Evolutionary conservation across 37 sponge, comb jelly and placozoan species (phyloP).

Genomic region (Chondrosia reniformis): DNA sequence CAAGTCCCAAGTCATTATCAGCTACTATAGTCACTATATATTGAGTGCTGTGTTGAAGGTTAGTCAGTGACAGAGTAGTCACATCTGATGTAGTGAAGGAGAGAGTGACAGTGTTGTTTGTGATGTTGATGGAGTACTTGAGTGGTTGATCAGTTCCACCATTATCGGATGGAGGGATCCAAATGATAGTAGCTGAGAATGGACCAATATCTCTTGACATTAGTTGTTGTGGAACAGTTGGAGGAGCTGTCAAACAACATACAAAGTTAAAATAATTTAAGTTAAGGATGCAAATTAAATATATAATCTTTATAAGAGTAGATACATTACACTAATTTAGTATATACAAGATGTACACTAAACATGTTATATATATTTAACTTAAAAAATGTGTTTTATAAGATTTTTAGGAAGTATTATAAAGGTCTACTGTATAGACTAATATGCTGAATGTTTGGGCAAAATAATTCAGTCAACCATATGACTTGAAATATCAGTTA

Average conservation of each 20-base stretch:
- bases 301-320: too few species aligned
- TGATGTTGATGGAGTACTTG: background rate
- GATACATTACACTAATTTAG: too few species aligned
- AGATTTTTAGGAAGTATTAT: too few species aligned
- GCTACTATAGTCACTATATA: background rate
- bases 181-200: conserved; percentile 4
- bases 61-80: background rate
- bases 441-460: too few species aligned
- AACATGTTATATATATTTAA: too few species aligned
- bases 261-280: too few species aligned
- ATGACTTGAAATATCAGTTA: too few species aligned
- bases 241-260: background rate
- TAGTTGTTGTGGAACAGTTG: background rate
- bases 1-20: background rate
- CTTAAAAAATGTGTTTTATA: too few species aligned
- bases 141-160: background rate
- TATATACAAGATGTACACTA: too few species aligned
- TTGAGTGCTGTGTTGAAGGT: background rate
- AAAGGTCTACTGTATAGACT: too few species aligned
- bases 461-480: too few species aligned
- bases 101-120: background rate
- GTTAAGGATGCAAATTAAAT: too few species aligned
- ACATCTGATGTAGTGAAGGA: background rate
- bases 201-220: background rate
- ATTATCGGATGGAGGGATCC: conserved; percentile 1